A percentile compares a stretch with the other conserved stretches of the same genome.
Conservation (phyloP, 1,140 invertebrate species). For the Reticulitermes speratus region DNA sequence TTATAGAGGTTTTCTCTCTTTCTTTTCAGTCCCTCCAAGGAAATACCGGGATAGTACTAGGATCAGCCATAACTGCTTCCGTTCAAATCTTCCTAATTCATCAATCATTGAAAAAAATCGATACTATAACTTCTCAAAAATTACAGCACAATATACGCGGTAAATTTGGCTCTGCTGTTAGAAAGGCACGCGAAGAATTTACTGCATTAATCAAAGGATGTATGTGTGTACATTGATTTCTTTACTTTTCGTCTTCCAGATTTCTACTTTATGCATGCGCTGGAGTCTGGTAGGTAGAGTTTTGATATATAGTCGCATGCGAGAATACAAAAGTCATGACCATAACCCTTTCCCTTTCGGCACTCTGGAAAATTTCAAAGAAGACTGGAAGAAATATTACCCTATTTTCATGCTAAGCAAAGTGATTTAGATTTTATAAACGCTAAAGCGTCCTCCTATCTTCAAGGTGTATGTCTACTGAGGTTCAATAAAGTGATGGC, state of each 20-base stretch:
- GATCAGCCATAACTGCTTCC: too few relatives aligned
- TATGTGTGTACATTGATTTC: neutral
- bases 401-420: constrained; percentile 1
- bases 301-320: neutral
- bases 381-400: neutral
- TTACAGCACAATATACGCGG: too few relatives aligned
- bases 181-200: neutral
- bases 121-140: too few relatives aligned
- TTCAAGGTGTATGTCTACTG: too few relatives aligned
- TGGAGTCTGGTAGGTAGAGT: neutral
- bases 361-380: neutral
- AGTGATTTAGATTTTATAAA: neutral
- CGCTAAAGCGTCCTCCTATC: neutral
- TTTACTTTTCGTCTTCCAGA: neutral
- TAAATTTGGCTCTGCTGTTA: too few relatives aligned
- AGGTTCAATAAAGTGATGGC: too few relatives aligned
- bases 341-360: neutral
- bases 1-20: too few relatives aligned
- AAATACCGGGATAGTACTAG: too few relatives aligned
- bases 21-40: too few relatives aligned
- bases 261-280: neutral
- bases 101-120: too few relatives aligned
- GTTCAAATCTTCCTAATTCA: too few relatives aligned
- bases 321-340: neutral
- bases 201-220: neutral